Evolutionary conservation across 2,888 invertebrate species (phyloP).

Genomic region (Sinohyriopsis cumingii): DNA sequence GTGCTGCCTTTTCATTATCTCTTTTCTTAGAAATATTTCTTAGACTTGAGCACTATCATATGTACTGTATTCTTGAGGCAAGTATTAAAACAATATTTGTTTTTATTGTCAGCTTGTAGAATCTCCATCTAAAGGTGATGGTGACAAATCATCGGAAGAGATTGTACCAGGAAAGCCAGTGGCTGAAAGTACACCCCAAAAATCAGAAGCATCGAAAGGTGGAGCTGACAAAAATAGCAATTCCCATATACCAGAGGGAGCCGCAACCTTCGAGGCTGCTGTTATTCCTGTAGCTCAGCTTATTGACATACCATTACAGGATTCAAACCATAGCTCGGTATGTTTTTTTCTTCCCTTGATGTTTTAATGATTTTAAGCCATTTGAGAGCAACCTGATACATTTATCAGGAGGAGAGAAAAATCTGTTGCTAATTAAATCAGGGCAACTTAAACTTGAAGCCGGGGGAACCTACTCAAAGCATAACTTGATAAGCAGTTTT

Average conservation of each 20-base stretch:
- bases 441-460: no score
- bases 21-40: no score
- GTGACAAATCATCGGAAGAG: conserved; percentile 26
- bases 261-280: conserved; percentile 13
- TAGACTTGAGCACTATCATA: neutral
- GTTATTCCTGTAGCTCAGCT: conserved; percentile 53
- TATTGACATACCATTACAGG: conserved; percentile 58
- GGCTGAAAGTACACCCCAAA: conserved; percentile 58
- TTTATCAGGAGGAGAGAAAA: no score
- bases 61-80: conserved; percentile 10
- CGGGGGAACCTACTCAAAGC: no score
- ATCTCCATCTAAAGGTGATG: conserved; percentile 6
- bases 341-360: no score
- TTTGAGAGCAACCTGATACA: no score
- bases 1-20: no score
- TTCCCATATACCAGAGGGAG: conserved; percentile 15
- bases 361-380: no score
- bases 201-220: conserved; percentile 14
- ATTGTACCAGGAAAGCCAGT: conserved; percentile 35
- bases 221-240: conserved; percentile 12
- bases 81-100: conserved; percentile 10
- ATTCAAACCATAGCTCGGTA: conserved; percentile 23
- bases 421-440: no score
- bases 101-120: conserved; percentile 21
- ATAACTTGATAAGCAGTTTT: no score